These are phyloP conservation scores for Patella depressa DNA, from an alignment of 2,888 invertebrate genomes.

Conservation along the genomic window DNA sequence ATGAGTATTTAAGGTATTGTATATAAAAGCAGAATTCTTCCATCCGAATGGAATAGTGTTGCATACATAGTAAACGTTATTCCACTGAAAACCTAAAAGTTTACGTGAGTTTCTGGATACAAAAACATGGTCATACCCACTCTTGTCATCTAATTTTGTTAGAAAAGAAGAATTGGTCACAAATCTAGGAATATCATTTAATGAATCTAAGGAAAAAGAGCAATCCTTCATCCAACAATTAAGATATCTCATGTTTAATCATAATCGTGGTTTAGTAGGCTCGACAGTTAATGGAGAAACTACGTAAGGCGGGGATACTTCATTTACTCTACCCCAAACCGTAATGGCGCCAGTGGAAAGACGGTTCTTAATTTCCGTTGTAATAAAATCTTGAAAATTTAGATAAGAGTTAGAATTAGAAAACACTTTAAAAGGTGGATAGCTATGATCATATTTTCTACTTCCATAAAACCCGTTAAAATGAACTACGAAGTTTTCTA, in stretches of 20 bases:
- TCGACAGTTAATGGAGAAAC: background rate
- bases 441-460: background rate
- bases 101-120: background rate
- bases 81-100: conserved; percentile 5
- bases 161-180: background rate
- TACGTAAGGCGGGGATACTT: background rate
- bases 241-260: background rate
- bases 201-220: background rate
- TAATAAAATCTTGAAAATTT: background rate
- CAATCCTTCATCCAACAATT: background rate
- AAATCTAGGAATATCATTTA: background rate
- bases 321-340: background rate
- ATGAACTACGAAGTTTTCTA: background rate
- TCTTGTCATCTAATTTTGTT: background rate
- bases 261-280: background rate
- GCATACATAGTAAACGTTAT: background rate
- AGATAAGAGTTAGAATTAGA: background rate
- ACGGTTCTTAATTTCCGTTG: background rate
- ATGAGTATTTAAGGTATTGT: background rate
- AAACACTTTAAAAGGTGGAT: background rate
- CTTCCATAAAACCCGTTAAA: background rate
- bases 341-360: background rate
- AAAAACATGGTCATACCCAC: background rate
- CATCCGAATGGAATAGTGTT: conserved; percentile 6
- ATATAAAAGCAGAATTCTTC: conserved; percentile 3